Percentiles rank a stretch among this genome's conserved stretches.
Evolutionary conservation across 2,888 invertebrate species (phyloP).

Genomic region (Ornithoptera priamus): DNA sequence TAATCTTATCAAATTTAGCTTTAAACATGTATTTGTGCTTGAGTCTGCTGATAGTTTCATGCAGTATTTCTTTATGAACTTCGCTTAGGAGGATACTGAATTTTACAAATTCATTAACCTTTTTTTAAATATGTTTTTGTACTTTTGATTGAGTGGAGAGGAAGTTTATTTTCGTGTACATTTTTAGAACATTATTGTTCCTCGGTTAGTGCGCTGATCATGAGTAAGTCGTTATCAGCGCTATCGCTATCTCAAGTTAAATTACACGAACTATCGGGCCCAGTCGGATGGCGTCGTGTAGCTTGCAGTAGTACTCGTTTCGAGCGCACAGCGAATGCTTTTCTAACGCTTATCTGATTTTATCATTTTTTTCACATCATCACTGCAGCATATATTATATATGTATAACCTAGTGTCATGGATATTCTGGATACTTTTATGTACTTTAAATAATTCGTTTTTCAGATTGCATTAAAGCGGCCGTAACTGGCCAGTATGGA

Average conservation of each 20-base stretch:
- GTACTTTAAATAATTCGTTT: constrained; percentile 53
- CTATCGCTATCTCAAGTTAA: constrained; percentile 76
- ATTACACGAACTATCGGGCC: constrained; percentile 67
- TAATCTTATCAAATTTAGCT: constrained; percentile 27
- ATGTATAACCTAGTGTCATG: constrained; percentile 38
- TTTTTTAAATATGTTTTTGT: not conserved
- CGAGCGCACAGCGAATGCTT: constrained; percentile 60
- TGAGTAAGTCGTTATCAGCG: constrained; percentile 62
- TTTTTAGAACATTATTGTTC: constrained; percentile 32
- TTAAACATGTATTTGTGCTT: constrained; percentile 17
- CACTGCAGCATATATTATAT: constrained; percentile 51
- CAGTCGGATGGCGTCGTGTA: constrained; percentile 49
- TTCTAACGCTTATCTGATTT: constrained; percentile 59
- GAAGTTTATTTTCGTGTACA: constrained; percentile 13
- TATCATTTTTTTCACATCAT: constrained; percentile 52
- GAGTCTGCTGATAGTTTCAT: constrained; percentile 22
- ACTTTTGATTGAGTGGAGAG: too few species aligned
- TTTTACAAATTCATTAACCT: not conserved
- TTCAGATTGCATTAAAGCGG: constrained; percentile 77
- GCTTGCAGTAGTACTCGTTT: constrained; percentile 55
- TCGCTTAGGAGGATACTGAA: not conserved
- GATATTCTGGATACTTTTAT: constrained; percentile 41
- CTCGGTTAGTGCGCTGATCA: constrained; percentile 34
- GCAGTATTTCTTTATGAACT: not conserved
- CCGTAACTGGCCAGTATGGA: constrained; percentile 81